Base-by-base conservation (phyloP, 2,797 vertebrate genomes). In the Gambusia yucatana region DNA sequence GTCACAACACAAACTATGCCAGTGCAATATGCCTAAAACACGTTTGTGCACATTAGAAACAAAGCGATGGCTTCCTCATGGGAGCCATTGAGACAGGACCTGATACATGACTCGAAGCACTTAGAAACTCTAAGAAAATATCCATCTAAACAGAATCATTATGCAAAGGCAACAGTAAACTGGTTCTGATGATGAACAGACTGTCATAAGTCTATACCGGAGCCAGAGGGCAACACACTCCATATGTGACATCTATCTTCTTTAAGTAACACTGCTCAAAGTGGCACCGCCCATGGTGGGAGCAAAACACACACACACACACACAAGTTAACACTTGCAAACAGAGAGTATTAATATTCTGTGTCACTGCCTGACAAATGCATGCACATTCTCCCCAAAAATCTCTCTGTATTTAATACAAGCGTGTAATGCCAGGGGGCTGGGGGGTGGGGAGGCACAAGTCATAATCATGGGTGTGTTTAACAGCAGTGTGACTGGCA, bases 151-250 rank as follows among this genome's bases (percentile, higher is more conserved):
- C 87, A 81, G 82, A 80, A 91, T 92, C 86, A 89, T 93, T 93
- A 93, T 92, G 91, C 93, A 91, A 88, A 94, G 33, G 89, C 84
- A 88, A 90, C 86, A 89, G 91, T 94, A 93, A 94, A 95, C 86
- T 90, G 82, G 75, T 92, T 84, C 77, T 80, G 82, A 75, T 93
- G 93, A 93, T 91, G 88, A 91, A 94, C 87, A 91, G 85, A 91
- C 85, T 92, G 89, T 92, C 93, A 89, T 85, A 90, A 88, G 86
- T 89, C 82, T 86, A 82, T 82, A 90, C 87, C 71, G 47, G 77
- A 93, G 94, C 93, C 87, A 92, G 89, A 93, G 92, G 93, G 89
- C 90, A 93, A 86, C 84, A 80, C 84, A 82, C 88, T 86, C 90
- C 55, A 57, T 57, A 28, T 52, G 82, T 77, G 87, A 86, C 91